Evolutionary conservation across 2,888 invertebrate species (phyloP).

Genomic region (Punctoribates punctum): DNA sequence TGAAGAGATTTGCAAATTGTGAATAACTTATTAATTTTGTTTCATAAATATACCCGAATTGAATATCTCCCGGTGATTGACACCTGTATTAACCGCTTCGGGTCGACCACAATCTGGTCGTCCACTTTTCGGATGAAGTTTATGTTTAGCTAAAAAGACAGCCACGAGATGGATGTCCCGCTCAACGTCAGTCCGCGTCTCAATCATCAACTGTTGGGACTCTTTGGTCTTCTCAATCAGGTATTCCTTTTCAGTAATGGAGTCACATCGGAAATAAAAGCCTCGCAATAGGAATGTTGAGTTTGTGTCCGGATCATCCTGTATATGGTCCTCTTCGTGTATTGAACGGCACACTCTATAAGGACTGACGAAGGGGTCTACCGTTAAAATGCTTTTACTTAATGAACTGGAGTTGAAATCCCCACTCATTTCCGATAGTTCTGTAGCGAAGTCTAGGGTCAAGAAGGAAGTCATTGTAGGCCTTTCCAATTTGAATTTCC

Average conservation of each 20-base stretch:
- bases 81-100: conserved; percentile 12
- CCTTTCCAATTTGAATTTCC: conserved; percentile 1
- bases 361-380: conserved; percentile 15
- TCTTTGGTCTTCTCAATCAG: background rate
- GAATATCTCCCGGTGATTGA: background rate
- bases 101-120: conserved; percentile 25
- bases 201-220: background rate
- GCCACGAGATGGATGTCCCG: conserved; percentile 24
- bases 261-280: conserved; percentile 12
- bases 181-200: background rate
- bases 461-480: conserved; percentile 8
- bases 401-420: background rate
- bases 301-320: background rate
- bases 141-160: background rate
- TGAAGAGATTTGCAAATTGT: background rate
- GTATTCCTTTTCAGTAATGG: conserved; percentile 18
- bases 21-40: background rate
- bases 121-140: background rate
- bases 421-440: background rate
- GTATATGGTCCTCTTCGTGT: background rate
- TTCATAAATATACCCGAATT: background rate
- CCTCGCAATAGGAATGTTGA: background rate
- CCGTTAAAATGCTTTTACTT: background rate
- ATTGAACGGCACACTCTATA: background rate
- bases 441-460: background rate